phyloP scores from a whole-genome alignment of 2,888 invertebrate species.

The Rhabditophanes sp. region DNA sequence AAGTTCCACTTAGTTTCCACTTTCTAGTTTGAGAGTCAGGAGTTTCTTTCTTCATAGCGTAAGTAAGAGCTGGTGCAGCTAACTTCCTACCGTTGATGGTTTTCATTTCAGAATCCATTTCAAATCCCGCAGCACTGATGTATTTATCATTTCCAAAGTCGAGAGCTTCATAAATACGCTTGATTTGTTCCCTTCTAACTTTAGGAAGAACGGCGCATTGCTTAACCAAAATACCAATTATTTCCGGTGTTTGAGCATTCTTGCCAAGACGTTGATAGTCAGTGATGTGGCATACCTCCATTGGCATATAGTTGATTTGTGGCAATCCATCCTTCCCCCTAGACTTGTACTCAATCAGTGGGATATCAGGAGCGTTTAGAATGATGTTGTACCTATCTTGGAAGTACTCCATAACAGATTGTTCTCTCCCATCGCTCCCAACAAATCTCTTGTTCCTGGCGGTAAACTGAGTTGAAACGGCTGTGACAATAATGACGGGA shows the following conservation, averaged over 20 bases:
- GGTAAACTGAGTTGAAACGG: no score
- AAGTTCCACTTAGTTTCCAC: neutral
- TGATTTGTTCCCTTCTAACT: neutral
- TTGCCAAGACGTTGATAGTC: conserved; percentile 1
- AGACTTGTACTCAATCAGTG: no score
- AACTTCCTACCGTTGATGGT: neutral
- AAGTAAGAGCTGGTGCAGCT: neutral
- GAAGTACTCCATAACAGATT: no score
- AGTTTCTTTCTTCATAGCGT: no score
- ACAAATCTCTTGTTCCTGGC: no score
- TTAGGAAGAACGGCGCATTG: neutral
- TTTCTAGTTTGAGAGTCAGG: no score
- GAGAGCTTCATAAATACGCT: neutral
- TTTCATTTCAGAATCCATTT: neutral
- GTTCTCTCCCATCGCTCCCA: no score
- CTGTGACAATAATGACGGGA: no score
- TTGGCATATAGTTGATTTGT: neutral
- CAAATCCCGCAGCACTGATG: neutral
- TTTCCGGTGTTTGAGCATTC: neutral
- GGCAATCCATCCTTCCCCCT: no score
- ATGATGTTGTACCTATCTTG: no score
- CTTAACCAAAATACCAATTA: neutral
- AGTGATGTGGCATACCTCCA: neutral
- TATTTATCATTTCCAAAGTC: neutral
- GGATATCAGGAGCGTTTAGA: no score